Conservation (phyloP, 1,140 invertebrate species). For the Vanessa tameamea region DNA sequence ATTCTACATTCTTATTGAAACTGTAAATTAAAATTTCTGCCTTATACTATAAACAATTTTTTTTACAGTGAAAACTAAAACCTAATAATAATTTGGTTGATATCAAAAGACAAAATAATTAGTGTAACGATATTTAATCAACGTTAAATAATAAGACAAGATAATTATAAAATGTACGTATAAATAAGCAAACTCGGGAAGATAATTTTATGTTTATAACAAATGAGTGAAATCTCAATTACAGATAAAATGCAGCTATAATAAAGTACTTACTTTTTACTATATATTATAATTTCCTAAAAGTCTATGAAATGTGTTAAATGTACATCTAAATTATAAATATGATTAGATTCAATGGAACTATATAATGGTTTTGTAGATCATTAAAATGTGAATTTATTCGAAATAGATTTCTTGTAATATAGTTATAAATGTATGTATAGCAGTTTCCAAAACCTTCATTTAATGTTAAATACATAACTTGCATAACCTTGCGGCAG, state of each 20-base stretch:
- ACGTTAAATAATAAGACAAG: neutral
- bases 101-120: too few relatives aligned
- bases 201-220: neutral
- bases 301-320: slow-evolving; percentile 44
- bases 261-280: neutral
- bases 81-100: too few relatives aligned
- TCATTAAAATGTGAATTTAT: slow-evolving; percentile 49
- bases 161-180: neutral
- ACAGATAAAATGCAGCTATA: neutral
- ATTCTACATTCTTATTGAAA: neutral
- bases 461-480: slow-evolving; percentile 36
- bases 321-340: slow-evolving; percentile 60
- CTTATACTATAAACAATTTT: too few relatives aligned
- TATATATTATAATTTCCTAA: neutral
- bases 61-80: too few relatives aligned
- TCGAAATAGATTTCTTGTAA: slow-evolving; percentile 38
- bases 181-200: too few relatives aligned
- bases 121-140: too few relatives aligned
- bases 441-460: slow-evolving; percentile 23
- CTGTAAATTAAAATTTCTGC: too few relatives aligned
- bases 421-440: slow-evolving; percentile 29
- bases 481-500: slow-evolving; percentile 17
- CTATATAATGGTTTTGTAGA: slow-evolving; percentile 67
- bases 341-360: slow-evolving; percentile 68
- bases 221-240: neutral